Percentiles rank a stretch among this genome's conserved stretches.
Evolutionary conservation across 2,113 vertebrate species (phyloP).

Genomic region (Cardinalis cardinalis): DNA sequence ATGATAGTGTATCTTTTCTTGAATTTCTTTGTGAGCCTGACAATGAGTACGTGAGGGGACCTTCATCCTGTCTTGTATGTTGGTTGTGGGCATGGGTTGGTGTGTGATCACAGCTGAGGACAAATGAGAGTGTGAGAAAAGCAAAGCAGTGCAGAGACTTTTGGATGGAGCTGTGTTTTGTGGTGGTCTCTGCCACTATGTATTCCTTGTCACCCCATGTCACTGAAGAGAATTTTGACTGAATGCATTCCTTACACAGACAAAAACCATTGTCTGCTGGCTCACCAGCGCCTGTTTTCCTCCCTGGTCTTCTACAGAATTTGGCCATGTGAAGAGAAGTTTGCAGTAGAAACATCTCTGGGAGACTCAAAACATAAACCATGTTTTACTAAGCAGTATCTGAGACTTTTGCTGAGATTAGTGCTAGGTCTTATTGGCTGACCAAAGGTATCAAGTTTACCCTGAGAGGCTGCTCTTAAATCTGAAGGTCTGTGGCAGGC

Average conservation of each 20-base stretch:
- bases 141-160: not conserved
- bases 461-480: slow-evolving; percentile 32
- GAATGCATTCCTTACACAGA: not conserved
- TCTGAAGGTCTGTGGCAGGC: slow-evolving; percentile 22
- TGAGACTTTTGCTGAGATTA: slow-evolving; percentile 1
- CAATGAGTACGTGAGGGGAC: not conserved
- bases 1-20: not conserved
- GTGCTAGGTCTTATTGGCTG: slow-evolving; percentile 41
- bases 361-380: slow-evolving; percentile 50
- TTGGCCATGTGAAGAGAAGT: slow-evolving; percentile 31
- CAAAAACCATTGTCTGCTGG: not conserved
- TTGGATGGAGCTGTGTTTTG: not conserved
- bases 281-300: not conserved
- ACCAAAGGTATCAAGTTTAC: slow-evolving; percentile 30
- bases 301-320: not conserved
- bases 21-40: not conserved
- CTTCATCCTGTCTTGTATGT: not conserved
- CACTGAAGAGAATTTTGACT: not conserved
- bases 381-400: slow-evolving; percentile 1
- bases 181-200: not conserved
- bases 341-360: slow-evolving; percentile 9
- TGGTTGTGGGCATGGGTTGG: not conserved
- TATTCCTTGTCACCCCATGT: not conserved
- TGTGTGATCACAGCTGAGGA: not conserved
- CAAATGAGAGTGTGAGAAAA: not conserved